Evolutionary conservation across 2,113 vertebrate genomes (phyloP).

Genomic region (Labrus mixtus): DNA sequence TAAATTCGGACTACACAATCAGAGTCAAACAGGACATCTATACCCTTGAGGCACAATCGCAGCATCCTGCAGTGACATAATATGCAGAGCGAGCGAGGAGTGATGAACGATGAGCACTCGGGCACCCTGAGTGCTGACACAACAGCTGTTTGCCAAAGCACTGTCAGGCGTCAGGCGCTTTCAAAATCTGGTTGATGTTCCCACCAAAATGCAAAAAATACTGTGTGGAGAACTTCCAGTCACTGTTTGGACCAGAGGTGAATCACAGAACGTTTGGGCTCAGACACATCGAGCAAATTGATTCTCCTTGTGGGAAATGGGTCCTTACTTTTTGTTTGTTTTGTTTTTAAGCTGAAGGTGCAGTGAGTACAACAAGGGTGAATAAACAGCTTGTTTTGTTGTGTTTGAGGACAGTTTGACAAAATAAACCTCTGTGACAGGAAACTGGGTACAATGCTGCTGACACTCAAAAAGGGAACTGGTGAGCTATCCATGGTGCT

Average conservation of each 20-base stretch:
- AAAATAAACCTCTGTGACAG: neutral
- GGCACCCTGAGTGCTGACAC: conserved; percentile 35
- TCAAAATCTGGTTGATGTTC: conserved; percentile 23
- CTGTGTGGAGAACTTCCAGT: conserved; percentile 5
- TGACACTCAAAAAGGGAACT: neutral
- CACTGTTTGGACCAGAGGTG: neutral
- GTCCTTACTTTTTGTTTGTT: neutral
- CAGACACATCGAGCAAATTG: conserved; percentile 30
- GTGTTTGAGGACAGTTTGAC: conserved; percentile 19
- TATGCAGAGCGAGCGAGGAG: conserved; percentile 37
- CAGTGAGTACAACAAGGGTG: neutral
- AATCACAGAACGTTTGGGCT: neutral
- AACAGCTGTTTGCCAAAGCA: conserved; percentile 56
- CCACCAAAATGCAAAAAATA: conserved; percentile 8
- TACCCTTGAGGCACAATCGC: conserved; percentile 29
- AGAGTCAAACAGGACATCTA: conserved; percentile 38
- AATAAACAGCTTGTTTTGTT: conserved; percentile 1
- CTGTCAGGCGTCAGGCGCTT: conserved; percentile 3
- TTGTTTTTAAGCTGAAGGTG: neutral
- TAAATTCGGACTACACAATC: conserved; percentile 55
- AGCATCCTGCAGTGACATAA: conserved; percentile 60
- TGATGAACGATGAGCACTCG: conserved; percentile 44
- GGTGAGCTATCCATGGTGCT: conserved; percentile 45
- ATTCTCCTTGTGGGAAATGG: conserved; percentile 7
- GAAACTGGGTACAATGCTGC: neutral